A percentile compares a stretch with the other conserved stretches of the same genome.
Evolutionary conservation across 2,797 vertebrate species (phyloP).

Genomic region (Acanthiza pusilla): DNA sequence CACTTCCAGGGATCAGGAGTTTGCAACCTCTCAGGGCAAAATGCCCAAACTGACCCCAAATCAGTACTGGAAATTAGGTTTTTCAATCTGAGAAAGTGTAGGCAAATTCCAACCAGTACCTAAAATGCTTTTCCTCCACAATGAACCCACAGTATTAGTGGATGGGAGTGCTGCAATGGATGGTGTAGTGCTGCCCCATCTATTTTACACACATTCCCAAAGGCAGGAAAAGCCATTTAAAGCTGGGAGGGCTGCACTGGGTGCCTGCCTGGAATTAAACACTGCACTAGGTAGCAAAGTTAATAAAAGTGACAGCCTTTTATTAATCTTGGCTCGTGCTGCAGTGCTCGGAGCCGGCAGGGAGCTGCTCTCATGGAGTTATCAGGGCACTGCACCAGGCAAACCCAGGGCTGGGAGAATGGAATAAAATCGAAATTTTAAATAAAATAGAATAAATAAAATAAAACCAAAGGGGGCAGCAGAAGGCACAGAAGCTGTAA

Average conservation of each 20-base stretch:
- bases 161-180: neutral
- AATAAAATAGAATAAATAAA: neutral
- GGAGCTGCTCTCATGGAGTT: neutral
- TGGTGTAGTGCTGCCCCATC: neutral
- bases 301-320: slow-evolving; percentile 29
- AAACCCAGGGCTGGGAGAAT: neutral
- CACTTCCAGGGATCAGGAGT: neutral
- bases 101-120: neutral
- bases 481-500: neutral
- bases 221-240: neutral
- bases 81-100: neutral
- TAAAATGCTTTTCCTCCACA: neutral
- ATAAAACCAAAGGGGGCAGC: neutral
- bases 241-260: neutral
- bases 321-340: neutral
- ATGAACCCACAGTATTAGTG: neutral
- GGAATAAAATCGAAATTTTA: neutral
- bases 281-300: neutral
- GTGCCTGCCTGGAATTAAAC: slow-evolving; percentile 19
- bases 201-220: neutral
- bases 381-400: neutral
- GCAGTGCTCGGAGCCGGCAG: neutral
- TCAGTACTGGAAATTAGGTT: neutral
- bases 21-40: neutral
- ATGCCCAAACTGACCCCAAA: neutral